These are phyloP conservation scores for Phalacrocorax pelagicus DNA, from an alignment of 2,113 vertebrate species.

Conservation along the genomic window DNA sequence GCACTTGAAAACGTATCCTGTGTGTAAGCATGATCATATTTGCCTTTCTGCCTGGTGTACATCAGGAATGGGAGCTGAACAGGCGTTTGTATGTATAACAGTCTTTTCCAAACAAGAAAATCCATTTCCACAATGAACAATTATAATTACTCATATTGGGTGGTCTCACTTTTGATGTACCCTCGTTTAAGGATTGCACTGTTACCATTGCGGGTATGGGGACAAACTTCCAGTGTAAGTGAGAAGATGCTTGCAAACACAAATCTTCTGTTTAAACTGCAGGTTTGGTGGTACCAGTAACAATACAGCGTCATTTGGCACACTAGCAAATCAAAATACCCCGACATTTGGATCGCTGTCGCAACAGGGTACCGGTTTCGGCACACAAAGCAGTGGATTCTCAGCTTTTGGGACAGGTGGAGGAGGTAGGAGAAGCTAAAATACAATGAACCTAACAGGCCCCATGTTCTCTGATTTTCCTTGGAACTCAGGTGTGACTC, in stretches of 20 bases:
- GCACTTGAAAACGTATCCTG: neutral
- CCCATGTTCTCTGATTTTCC: neutral
- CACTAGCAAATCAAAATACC: conserved; percentile 81
- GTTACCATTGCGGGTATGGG: neutral
- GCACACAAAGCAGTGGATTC: conserved; percentile 81
- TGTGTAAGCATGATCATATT: neutral
- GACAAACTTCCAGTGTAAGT: neutral
- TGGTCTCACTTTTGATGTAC: neutral
- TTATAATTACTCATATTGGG: neutral
- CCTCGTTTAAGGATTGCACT: neutral
- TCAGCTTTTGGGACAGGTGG: conserved; percentile 83
- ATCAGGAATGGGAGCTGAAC: neutral
- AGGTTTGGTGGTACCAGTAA: conserved; percentile 87
- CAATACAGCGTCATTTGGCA: conserved; percentile 82
- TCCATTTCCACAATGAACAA: neutral
- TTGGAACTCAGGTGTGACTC: neutral
- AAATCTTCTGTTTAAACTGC: neutral
- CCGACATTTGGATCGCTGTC: conserved; percentile 86
- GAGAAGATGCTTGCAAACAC: neutral
- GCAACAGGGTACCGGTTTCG: conserved; percentile 83
- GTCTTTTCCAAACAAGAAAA: neutral
- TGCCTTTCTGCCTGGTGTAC: neutral
- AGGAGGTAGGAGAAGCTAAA: conserved; percentile 70
- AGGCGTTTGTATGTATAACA: neutral
- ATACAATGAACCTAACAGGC: neutral